Evolutionary conservation across 2,888 invertebrate species (phyloP), one percentile per base, ranked within the genome.

Genomic region (Melangyna quadrimaculata): DNA sequence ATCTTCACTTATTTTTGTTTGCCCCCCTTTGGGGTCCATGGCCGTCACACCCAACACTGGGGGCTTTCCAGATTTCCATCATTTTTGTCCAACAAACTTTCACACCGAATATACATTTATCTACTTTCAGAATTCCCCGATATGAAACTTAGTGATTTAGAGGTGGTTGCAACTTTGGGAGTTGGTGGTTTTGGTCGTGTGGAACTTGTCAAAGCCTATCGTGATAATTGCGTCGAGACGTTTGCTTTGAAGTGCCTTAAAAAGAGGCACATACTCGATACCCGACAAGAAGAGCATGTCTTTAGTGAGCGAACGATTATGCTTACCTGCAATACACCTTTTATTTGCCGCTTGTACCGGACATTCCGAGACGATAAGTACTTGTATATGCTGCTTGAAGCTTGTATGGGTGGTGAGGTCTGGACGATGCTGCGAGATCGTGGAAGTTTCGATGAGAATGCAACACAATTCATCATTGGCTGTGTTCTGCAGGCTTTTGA

Each of bases 131-230:
- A 96, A 91, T 95, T 94, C 90, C 94, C 94, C 40, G 94, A 95
- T 75, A 93, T 98, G 43, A 93, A 95, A 75, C 92, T 98, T 22
- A 94, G 94, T 35, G 96, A 98, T 89, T 93, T 99, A 88, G 96
- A 96, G 89, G 94, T 96, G 57, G 93, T 97, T 5, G 96, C 96
- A 53, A 98, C 98, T 0, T 93, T 98, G 88, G 98, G 98, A 1
- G 96, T 98, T 17, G 98, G 98, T 8, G 98, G 98, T 2, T 98
- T 98, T 89, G 98, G 98, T 0, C 94, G 97, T 3, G 98, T 98
- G 0, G 97, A 97, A 89, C 93, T 97, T 79, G 96, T 96, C 51
- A 94, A 94, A 87, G 94, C 95, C 88, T 91, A 91, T 75, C 93
- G 93, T 6, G 92, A 94, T 45, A 92, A 94, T 90, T 86, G 88